Base-by-base conservation (phyloP, 2,113 vertebrate genomes). In the Psilopogon haemacephalus region DNA sequence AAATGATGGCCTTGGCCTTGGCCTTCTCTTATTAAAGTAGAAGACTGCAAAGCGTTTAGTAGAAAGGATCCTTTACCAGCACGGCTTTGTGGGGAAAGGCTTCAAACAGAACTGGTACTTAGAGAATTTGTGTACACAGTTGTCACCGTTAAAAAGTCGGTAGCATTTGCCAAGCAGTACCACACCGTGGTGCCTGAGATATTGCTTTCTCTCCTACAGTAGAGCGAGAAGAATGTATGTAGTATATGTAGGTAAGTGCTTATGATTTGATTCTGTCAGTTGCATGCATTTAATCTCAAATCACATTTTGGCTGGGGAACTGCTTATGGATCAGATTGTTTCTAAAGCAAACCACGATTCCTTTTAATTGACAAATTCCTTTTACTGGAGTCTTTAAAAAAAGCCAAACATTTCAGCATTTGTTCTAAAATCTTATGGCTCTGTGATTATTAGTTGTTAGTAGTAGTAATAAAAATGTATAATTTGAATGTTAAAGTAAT, bases 181-280 rank as follows among this genome's bases (percentile, higher is more conserved):
- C 96, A 97, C 95, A 97, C 94, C 30, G 96, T 96, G 96, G 96
- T 96, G 95, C 87, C 95, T 96, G 88, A 94, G 94, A 95, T 91
- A 96, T 54, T 70, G 11, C 93, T 93, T 95, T 77, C 91, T 75
- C 79, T 94, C 38, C 88, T 86, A 91, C 90, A 42, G 71, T 85
- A 90, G 82, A 88, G 89, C 56, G 88, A 85, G 91, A 91, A 90
- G 88, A 93, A 72, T 86, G 56, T 83, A 48, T 83, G 58, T 94
- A 93, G 52, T 93, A 40, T 92, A 65, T 85, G 92, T 94, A 94
- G 91, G 91, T 96, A 93, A 96, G 95, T 93, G 94, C 88, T 94
- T 91, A 84, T 1, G 3, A 93, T 94, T 96, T 84, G 80, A 89
- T 95, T 93, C 70, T 94, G 74, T 80, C 79, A 85, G 80, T 60